phyloP scores from a whole-genome alignment of 2,888 invertebrate genomes.

The Blera fallax region DNA sequence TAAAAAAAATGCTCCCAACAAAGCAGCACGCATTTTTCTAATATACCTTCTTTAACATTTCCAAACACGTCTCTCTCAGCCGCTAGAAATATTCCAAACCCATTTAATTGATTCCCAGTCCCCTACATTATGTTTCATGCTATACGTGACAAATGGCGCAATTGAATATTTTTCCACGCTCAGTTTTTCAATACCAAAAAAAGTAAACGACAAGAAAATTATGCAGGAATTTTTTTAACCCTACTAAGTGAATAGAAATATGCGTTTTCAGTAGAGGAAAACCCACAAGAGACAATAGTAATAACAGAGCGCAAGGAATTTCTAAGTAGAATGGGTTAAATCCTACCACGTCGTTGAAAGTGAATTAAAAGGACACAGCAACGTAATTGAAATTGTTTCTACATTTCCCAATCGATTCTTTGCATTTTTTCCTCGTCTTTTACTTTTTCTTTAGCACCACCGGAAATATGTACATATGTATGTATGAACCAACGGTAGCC shows the following conservation, averaged over 20 bases:
- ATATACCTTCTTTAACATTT: slow-evolving; percentile 55
- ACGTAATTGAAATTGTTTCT: slow-evolving; percentile 47
- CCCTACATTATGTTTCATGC: slow-evolving; percentile 57
- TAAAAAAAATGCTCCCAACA: neutral
- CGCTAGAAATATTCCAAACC: slow-evolving; percentile 55
- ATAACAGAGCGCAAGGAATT: slow-evolving; percentile 39
- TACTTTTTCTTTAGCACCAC: neutral
- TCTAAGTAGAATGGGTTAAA: slow-evolving; percentile 14
- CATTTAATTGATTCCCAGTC: slow-evolving; percentile 69
- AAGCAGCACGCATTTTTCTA: slow-evolving; percentile 26
- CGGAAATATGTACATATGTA: no score
- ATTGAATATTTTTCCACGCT: slow-evolving; percentile 63
- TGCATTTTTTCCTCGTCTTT: slow-evolving; percentile 6
- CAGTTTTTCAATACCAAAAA: slow-evolving; percentile 36
- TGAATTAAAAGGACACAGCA: slow-evolving; percentile 44
- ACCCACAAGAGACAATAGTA: slow-evolving; percentile 4
- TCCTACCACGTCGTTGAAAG: slow-evolving; percentile 20
- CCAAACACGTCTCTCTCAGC: slow-evolving; percentile 57
- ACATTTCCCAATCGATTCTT: slow-evolving; percentile 42
- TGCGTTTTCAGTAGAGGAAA: slow-evolving; percentile 38
- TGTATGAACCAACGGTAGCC: neutral
- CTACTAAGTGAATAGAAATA: slow-evolving; percentile 44
- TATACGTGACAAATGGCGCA: slow-evolving; percentile 71
- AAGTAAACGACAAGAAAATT: slow-evolving; percentile 50
- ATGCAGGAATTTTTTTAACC: slow-evolving; percentile 67